A percentile compares a stretch with the other conserved stretches of the same genome.
Conservation (phyloP, 2,113 vertebrate genomes). For the Sminthopsis crassicaudata region DNA sequence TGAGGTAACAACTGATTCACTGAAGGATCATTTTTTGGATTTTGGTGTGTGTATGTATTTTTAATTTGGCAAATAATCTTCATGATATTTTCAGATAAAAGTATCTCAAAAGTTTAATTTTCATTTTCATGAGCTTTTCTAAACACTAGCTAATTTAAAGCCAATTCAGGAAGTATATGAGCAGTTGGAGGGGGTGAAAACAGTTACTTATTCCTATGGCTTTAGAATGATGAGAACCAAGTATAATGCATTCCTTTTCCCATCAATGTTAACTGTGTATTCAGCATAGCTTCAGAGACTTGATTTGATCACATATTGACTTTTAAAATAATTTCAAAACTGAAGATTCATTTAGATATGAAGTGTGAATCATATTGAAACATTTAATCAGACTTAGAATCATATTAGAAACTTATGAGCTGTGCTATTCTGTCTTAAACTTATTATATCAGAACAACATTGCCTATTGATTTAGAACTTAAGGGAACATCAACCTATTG, state of each 20-base stretch:
- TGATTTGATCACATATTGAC: background rate
- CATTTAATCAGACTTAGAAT: background rate
- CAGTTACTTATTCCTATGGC: background rate
- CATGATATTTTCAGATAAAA: background rate
- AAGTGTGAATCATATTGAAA: background rate
- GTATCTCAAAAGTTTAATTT: background rate
- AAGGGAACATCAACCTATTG: background rate
- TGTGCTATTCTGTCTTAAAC: background rate
- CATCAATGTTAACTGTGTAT: background rate
- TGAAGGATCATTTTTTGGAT: background rate
- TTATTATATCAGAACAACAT: background rate
- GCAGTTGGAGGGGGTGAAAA: background rate
- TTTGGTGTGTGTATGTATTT: slow-evolving; percentile 3
- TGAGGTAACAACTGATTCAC: background rate
- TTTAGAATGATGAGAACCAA: background rate
- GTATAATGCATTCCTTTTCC: background rate
- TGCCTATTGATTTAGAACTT: background rate
- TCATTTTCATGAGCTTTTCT: background rate
- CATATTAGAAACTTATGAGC: background rate
- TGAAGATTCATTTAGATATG: background rate
- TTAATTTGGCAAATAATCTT: background rate
- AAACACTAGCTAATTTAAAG: background rate
- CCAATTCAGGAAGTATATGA: background rate
- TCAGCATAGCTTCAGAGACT: background rate
- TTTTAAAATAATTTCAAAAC: background rate